A percentile compares a stretch with the other conserved stretches of the same genome.
These are phyloP conservation scores for Cantharis rufa DNA, from an alignment of 2,888 invertebrate genomes.

Conservation along the genomic window DNA sequence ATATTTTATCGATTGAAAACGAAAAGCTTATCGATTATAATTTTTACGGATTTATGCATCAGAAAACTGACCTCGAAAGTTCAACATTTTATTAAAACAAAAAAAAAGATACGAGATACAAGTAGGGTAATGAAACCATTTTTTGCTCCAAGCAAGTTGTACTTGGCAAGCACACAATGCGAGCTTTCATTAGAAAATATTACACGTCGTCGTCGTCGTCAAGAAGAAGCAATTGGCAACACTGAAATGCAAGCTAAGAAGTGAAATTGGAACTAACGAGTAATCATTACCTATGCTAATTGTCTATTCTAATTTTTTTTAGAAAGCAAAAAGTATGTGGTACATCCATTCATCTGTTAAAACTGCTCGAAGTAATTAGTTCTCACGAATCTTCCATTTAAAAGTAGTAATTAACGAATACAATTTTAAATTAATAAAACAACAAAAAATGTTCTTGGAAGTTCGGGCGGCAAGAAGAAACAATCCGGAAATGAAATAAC, in stretches of 20 bases:
- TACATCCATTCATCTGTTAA: neutral
- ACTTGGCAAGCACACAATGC: neutral
- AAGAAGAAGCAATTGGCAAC: neutral
- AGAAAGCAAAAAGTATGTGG: neutral
- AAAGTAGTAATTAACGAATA: neutral
- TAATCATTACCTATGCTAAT: neutral
- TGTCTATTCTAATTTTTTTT: constrained; percentile 1
- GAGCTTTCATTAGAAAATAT: neutral
- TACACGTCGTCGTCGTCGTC: neutral
- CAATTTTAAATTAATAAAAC: neutral
- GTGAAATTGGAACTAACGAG: neutral
- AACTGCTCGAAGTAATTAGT: neutral
- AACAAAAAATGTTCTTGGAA: neutral
- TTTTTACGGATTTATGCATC: neutral
- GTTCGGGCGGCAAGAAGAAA: neutral
- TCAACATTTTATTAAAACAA: neutral
- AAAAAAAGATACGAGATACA: neutral
- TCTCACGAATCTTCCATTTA: neutral
- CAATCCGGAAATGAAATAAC: neutral
- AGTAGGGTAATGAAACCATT: constrained; percentile 1
- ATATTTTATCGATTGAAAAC: neutral
- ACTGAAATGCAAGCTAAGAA: neutral
- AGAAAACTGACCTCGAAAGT: neutral
- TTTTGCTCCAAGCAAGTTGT: neutral
- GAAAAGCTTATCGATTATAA: neutral